These are phyloP conservation scores for Busseola fusca DNA, from an alignment of 2,888 invertebrate genomes.

Conservation along the genomic window DNA sequence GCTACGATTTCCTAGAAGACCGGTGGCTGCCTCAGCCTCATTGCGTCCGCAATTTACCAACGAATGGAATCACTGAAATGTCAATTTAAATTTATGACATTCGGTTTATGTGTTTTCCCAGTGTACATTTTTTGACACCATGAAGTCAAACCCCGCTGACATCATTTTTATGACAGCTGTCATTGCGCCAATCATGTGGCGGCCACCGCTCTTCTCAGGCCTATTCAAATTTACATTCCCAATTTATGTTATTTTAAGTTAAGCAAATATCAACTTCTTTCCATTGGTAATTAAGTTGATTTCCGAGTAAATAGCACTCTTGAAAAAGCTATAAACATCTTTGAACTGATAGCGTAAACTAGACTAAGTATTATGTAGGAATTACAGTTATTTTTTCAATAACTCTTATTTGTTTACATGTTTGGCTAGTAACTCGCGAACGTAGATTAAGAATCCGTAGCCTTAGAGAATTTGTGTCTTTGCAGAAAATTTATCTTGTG, in stretches of 20 bases:
- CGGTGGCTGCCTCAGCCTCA: not conserved
- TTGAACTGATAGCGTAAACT: no score
- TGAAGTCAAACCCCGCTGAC: not conserved
- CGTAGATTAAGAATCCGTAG: not conserved
- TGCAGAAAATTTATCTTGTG: not conserved
- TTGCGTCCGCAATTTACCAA: not conserved
- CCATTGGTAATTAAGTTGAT: no score
- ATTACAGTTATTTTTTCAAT: no score
- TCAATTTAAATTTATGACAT: not conserved
- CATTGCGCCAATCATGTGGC: no score
- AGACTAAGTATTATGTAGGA: no score
- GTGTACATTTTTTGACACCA: not conserved
- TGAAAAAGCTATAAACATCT: no score
- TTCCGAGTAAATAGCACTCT: no score
- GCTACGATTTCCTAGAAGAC: not conserved
- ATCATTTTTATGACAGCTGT: not conserved
- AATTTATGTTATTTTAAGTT: no score
- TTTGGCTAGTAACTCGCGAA: no score
- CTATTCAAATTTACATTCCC: no score
- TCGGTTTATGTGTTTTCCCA: conserved; percentile 1
- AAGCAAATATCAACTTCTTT: no score
- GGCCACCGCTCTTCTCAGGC: not conserved
- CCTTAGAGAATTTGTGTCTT: not conserved
- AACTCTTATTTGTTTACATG: no score
- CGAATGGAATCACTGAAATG: not conserved